These are phyloP conservation scores for Takifugu rubripes DNA, from an alignment of 2,797 vertebrate species.

Conservation along the genomic window DNA sequence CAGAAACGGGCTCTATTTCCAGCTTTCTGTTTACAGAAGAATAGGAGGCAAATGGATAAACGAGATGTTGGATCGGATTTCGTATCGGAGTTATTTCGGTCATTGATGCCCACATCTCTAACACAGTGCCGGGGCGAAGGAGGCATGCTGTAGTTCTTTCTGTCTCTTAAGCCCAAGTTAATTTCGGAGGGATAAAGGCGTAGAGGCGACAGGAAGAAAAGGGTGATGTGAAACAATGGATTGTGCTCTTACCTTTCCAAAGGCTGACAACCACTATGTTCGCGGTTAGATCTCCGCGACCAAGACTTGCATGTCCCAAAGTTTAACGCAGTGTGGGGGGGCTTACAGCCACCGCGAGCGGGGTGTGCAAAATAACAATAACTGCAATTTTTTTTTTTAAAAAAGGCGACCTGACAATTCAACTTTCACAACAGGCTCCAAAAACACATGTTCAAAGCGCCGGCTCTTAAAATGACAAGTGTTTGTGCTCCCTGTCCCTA, in stretches of 20 bases:
- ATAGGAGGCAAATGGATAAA: slow-evolving; percentile 8
- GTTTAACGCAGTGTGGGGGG: slow-evolving; percentile 83
- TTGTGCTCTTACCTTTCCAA: slow-evolving; percentile 90
- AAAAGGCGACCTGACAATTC: slow-evolving; percentile 80
- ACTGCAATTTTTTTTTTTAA: background rate
- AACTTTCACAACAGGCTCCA: slow-evolving; percentile 83
- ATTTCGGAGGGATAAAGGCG: slow-evolving; percentile 40
- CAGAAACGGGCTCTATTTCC: background rate
- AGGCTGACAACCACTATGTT: slow-evolving; percentile 88
- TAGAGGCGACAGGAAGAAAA: slow-evolving; percentile 53
- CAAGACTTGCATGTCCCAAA: slow-evolving; percentile 96
- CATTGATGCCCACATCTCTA: slow-evolving; percentile 42
- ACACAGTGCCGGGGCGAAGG: slow-evolving; percentile 35
- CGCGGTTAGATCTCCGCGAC: slow-evolving; percentile 90
- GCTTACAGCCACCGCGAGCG: slow-evolving; percentile 74
- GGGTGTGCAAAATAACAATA: slow-evolving; percentile 75
- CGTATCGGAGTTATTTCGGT: slow-evolving; percentile 58
- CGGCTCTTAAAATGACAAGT: slow-evolving; percentile 45
- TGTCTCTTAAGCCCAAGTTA: slow-evolving; percentile 55
- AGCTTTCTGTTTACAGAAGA: slow-evolving; percentile 9
- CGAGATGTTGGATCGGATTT: slow-evolving; percentile 54
- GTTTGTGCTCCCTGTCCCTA: slow-evolving; percentile 8
- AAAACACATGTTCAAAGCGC: slow-evolving; percentile 56
- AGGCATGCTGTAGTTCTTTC: slow-evolving; percentile 53
- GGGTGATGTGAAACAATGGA: slow-evolving; percentile 65